Evolutionary conservation across 2,113 vertebrate genomes (phyloP).

Genomic region (Gallinago paraguaiae): DNA sequence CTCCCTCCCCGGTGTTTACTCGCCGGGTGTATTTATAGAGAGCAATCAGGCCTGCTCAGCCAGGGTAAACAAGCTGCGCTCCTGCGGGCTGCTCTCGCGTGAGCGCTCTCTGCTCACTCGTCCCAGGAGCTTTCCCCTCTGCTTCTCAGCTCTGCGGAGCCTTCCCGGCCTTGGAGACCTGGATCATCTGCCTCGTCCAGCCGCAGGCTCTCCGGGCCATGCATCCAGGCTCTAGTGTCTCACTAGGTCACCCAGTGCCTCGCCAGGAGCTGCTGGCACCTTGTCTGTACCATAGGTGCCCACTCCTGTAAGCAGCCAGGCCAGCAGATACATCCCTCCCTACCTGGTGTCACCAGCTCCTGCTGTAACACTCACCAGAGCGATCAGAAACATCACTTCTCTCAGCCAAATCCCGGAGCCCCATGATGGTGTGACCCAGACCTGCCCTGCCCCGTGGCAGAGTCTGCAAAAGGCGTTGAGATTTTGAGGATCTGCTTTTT

Average conservation of each 20-base stretch:
- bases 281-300: not conserved
- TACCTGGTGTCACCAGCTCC: not conserved
- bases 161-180: not conserved
- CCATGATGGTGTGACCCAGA: not conserved
- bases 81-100: slow-evolving; percentile 48
- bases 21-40: slow-evolving; percentile 66
- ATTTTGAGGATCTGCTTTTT: not conserved
- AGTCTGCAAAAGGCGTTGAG: not conserved
- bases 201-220: not conserved
- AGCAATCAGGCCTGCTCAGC: slow-evolving; percentile 70
- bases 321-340: not conserved
- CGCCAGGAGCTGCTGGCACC: not conserved
- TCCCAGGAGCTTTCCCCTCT: slow-evolving; percentile 40
- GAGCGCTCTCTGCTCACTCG: not conserved
- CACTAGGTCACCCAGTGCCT: not conserved
- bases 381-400: not conserved
- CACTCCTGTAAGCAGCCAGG: not conserved
- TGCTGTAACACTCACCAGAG: not conserved
- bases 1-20: slow-evolving; percentile 64
- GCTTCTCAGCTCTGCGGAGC: not conserved
- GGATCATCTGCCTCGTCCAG: accelerated
- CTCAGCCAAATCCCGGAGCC: not conserved
- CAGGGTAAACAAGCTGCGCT: slow-evolving; percentile 65
- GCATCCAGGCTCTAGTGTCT: not conserved
- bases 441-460: not conserved